These are phyloP conservation scores for Drosophila baimaii DNA, from an alignment of 1,140 invertebrate species.

Conservation along the genomic window DNA sequence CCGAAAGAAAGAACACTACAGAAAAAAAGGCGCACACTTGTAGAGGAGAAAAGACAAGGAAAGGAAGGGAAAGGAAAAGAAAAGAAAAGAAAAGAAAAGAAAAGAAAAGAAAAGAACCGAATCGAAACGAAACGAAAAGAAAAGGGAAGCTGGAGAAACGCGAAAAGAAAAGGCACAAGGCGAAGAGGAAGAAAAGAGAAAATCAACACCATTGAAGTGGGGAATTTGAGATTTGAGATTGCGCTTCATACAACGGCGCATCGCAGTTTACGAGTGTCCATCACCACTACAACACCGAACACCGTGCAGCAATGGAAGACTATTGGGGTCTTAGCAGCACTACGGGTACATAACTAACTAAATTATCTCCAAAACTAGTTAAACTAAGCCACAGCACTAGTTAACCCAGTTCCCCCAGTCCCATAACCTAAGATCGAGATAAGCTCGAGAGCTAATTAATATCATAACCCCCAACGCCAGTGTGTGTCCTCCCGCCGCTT, in stretches of 20 bases:
- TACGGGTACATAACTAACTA: conserved; percentile 73
- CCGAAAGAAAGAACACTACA: conserved; percentile 3
- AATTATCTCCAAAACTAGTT: neutral
- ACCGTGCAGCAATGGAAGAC: conserved; percentile 84
- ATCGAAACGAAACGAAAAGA: conserved; percentile 2
- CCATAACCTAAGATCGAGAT: conserved; percentile 1
- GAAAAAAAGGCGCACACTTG: neutral
- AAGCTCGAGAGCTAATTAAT: conserved; percentile 13
- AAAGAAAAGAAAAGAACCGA: neutral
- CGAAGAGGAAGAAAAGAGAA: conserved; percentile 45
- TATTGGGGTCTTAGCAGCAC: conserved; percentile 84
- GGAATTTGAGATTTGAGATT: conserved; percentile 80
- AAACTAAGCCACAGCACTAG: too few species aligned
- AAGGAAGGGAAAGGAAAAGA: neutral
- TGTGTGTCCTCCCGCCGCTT: neutral
- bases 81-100: neutral
- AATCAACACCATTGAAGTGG: conserved; percentile 80
- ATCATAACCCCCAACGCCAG: neutral
- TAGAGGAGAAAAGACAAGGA: conserved; percentile 2
- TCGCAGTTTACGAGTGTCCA: conserved; percentile 82
- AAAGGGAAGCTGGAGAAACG: conserved; percentile 22
- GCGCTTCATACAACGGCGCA: conserved; percentile 76
- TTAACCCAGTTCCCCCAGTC: too few species aligned
- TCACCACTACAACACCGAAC: conserved; percentile 81
- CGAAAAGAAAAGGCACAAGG: conserved; percentile 12